Conservation (phyloP, 2,113 vertebrate genomes). For the Cephalopholis sonnerati region DNA sequence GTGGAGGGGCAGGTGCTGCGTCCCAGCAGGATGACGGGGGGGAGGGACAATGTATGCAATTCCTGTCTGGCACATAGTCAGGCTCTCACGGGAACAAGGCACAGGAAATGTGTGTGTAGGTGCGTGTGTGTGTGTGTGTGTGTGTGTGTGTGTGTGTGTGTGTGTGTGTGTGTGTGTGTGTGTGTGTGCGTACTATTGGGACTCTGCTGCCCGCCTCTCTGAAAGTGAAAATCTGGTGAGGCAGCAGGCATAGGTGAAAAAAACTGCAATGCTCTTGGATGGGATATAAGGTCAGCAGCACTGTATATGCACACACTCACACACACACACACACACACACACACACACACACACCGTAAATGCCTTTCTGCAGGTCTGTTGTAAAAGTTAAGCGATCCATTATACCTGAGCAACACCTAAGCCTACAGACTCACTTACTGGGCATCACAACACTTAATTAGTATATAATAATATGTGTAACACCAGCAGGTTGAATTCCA, state of each 20-base stretch:
- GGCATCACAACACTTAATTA: neutral
- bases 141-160: conserved; percentile 23
- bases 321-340: neutral
- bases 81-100: conserved; percentile 76
- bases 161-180: conserved; percentile 36
- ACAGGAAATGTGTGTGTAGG: conserved; percentile 63
- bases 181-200: conserved; percentile 25
- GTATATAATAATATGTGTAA: neutral
- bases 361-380: conserved; percentile 47
- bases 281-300: conserved; percentile 67
- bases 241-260: conserved; percentile 62
- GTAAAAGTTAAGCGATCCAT: conserved; percentile 55
- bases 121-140: conserved; percentile 34
- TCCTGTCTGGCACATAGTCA: conserved; percentile 80
- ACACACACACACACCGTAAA: conserved; percentile 27
- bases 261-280: conserved; percentile 52
- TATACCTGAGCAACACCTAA: conserved; percentile 6
- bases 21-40: conserved; percentile 58
- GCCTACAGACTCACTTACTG: neutral
- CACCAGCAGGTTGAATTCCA: neutral
- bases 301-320: conserved; percentile 19
- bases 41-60: conserved; percentile 70
- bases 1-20: conserved; percentile 55
- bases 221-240: conserved; percentile 69
- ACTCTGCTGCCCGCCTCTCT: conserved; percentile 7